Conservation (phyloP, 2,888 invertebrate species). For the Microplitis deprimator region DNA sequence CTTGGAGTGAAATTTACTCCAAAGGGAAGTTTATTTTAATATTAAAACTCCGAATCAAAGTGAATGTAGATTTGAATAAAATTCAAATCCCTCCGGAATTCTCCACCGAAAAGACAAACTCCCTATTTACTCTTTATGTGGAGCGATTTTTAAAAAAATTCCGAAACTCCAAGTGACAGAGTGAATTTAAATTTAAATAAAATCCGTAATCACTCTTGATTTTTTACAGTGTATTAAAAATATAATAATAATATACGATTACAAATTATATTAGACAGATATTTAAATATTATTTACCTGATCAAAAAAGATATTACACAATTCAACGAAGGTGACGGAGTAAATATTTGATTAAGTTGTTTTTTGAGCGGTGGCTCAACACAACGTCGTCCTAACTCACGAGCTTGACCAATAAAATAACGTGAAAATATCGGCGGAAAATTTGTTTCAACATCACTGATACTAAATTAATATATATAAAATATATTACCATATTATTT, state of each 20-base stretch:
- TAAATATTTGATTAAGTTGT: conserved; percentile 75
- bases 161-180: no score
- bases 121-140: no score
- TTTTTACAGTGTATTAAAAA: neutral
- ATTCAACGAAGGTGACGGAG: conserved; percentile 77
- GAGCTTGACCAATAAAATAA: conserved; percentile 78
- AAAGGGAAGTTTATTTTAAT: no score
- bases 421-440: conserved; percentile 77
- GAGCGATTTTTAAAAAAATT: no score
- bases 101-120: no score
- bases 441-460: conserved; percentile 77
- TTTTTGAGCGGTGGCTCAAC: conserved; percentile 79
- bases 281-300: conserved; percentile 50
- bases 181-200: no score
- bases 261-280: neutral
- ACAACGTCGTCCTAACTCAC: conserved; percentile 80
- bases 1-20: no score
- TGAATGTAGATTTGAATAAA: no score
- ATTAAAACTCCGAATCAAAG: no score
- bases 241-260: neutral
- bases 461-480: conserved; percentile 63
- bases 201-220: no score
- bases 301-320: conserved; percentile 77
- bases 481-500: neutral
- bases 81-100: no score